phyloP scores from a whole-genome alignment of 2,888 invertebrate genomes.

The Gryllus longicercus region DNA sequence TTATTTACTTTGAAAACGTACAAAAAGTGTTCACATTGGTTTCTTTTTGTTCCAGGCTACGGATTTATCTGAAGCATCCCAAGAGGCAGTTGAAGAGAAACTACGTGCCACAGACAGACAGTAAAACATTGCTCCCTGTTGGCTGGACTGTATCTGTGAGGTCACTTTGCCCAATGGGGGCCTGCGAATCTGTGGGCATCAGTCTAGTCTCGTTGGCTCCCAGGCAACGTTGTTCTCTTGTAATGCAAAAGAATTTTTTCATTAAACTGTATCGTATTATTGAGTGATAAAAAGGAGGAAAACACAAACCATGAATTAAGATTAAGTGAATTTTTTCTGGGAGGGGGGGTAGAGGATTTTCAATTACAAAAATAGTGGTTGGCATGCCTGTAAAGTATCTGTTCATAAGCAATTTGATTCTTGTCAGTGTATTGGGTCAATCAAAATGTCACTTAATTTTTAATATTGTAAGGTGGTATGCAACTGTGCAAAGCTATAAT shows the following conservation, averaged over 20 bases:
- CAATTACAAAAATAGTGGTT: not conserved
- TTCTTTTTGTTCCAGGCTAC: conserved; percentile 63
- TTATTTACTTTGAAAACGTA: not conserved
- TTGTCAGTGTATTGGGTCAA: conserved; percentile 32
- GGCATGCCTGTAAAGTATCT: conserved; percentile 12
- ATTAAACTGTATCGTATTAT: conserved; percentile 36
- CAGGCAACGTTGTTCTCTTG: conserved; percentile 33
- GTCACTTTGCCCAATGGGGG: conserved; percentile 32
- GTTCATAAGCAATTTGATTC: conserved; percentile 31
- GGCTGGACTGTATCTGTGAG: conserved; percentile 26
- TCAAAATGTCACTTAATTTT: conserved; percentile 30
- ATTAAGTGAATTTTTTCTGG: conserved; percentile 19
- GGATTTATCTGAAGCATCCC: conserved; percentile 89
- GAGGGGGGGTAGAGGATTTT: conserved; percentile 21
- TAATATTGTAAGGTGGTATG: conserved; percentile 28
- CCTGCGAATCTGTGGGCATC: conserved; percentile 29
- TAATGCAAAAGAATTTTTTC: conserved; percentile 26
- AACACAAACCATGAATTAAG: conserved; percentile 21
- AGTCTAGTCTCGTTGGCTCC: conserved; percentile 33
- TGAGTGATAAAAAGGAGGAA: conserved; percentile 34
- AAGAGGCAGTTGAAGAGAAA: conserved; percentile 91
- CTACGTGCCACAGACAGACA: conserved; percentile 92
- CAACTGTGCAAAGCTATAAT: conserved; percentile 25
- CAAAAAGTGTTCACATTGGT: not conserved
- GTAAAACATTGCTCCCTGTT: conserved; percentile 47